A percentile compares a stretch with the other conserved stretches of the same genome.
Conservation (phyloP, 2,888 invertebrate species). For the Shargacucullia verbasci region DNA sequence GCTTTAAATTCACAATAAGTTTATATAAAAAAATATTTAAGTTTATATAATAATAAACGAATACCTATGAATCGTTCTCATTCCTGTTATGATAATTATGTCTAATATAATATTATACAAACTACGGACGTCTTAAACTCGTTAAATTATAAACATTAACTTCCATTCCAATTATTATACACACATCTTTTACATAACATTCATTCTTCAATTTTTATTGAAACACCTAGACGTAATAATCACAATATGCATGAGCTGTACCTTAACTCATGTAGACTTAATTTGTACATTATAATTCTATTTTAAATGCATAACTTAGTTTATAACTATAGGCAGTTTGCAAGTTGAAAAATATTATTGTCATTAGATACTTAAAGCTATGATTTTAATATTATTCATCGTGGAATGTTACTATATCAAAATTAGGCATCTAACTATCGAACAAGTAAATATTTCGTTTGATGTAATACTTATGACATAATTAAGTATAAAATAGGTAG, state of each 20-base stretch:
- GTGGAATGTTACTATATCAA: constrained; percentile 64
- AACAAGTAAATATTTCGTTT: constrained; percentile 47
- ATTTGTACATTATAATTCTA: constrained; percentile 84
- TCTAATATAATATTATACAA: constrained; percentile 61
- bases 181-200: constrained; percentile 58
- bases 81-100: constrained; percentile 52
- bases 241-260: constrained; percentile 80
- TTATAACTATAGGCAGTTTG: constrained; percentile 66
- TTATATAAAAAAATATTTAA: constrained; percentile 70
- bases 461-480: constrained; percentile 42
- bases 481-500: constrained; percentile 43
- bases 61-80: constrained; percentile 59
- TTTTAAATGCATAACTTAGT: constrained; percentile 83
- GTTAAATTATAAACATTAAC: constrained; percentile 57
- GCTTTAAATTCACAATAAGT: constrained; percentile 51
- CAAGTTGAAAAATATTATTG: constrained; percentile 64
- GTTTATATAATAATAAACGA: constrained; percentile 65
- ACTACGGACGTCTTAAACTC: constrained; percentile 70
- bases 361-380: constrained; percentile 68
- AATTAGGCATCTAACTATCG: constrained; percentile 50
- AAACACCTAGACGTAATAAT: constrained; percentile 66
- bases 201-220: constrained; percentile 55
- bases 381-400: constrained; percentile 51
- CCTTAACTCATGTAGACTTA: constrained; percentile 78
- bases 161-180: constrained; percentile 61